These are phyloP conservation scores for Vannuccia rotundouncinata DNA, from an alignment of 2,888 invertebrate species.

Conservation along the genomic window DNA sequence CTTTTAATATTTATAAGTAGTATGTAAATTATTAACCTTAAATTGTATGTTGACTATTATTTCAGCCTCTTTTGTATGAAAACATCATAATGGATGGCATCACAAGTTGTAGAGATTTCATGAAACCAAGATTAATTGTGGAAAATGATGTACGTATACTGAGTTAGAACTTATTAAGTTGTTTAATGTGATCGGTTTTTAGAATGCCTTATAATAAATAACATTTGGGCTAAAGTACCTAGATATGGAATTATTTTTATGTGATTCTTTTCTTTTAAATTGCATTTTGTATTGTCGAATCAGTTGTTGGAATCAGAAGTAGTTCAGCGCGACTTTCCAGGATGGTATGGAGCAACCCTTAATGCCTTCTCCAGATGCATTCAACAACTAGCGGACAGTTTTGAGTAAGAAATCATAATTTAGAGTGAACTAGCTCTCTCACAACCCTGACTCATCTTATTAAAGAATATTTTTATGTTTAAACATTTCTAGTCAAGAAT, in stretches of 20 bases:
- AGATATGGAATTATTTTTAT: too few relatives aligned
- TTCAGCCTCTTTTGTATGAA: slow-evolving; percentile 1
- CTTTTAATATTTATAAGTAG: not conserved
- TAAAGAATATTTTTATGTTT: too few relatives aligned
- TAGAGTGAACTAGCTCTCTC: too few relatives aligned
- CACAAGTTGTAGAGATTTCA: not conserved
- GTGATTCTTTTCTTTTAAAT: not conserved
- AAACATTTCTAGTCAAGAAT: not conserved
- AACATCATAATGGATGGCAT: not conserved
- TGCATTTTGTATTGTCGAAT: not conserved
- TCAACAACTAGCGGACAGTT: not conserved
- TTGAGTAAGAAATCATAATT: too few relatives aligned
- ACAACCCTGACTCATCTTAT: too few relatives aligned
- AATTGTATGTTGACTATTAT: not conserved
- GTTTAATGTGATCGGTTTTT: too few relatives aligned
- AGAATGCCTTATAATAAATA: too few relatives aligned
- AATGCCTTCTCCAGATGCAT: not conserved
- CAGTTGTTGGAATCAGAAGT: not conserved
- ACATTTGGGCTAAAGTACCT: too few relatives aligned
- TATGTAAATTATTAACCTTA: too few relatives aligned
- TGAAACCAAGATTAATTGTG: not conserved
- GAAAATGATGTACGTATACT: not conserved
- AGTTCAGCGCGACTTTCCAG: not conserved
- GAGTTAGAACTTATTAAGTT: too few relatives aligned
- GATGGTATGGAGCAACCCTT: not conserved